Conservation (phyloP, 2,797 vertebrate species). For the Siniperca undulata region DNA sequence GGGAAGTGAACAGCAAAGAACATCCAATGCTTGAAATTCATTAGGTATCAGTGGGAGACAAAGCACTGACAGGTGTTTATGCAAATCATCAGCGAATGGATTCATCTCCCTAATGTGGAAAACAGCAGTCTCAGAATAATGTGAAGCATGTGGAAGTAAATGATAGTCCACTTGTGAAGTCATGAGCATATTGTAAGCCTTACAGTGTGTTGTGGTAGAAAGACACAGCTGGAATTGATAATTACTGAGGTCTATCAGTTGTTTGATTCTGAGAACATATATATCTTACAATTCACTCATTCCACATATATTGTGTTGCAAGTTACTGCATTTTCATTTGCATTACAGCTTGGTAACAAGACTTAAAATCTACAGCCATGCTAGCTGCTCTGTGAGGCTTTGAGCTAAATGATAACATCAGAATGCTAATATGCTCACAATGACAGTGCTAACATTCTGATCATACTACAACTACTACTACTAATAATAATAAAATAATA, state of each 20-base stretch:
- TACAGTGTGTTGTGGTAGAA: constrained; percentile 29
- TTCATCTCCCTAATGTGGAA: constrained; percentile 79
- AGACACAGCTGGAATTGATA: constrained; percentile 41
- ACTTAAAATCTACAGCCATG: neutral
- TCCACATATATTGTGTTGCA: constrained; percentile 4
- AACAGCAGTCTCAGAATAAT: constrained; percentile 75
- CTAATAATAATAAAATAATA: neutral
- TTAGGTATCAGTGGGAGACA: constrained; percentile 83
- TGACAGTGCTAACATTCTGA: neutral
- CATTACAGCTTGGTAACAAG: neutral
- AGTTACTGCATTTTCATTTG: constrained; percentile 5
- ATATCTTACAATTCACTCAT: constrained; percentile 2
- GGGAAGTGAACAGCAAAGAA: constrained; percentile 64
- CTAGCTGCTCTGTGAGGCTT: neutral
- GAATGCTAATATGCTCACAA: neutral
- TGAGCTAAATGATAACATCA: neutral
- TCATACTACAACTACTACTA: too few species aligned
- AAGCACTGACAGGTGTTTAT: constrained; percentile 86
- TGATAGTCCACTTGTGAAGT: constrained; percentile 73
- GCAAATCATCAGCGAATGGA: constrained; percentile 78
- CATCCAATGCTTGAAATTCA: constrained; percentile 78
- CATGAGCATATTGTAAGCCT: constrained; percentile 44
- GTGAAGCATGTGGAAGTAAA: constrained; percentile 69
- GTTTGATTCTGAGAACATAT: constrained; percentile 38
- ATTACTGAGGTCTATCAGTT: constrained; percentile 35